These are phyloP conservation scores for Eriosoma lanigerum DNA, from an alignment of 1,140 invertebrate species.

Conservation along the genomic window DNA sequence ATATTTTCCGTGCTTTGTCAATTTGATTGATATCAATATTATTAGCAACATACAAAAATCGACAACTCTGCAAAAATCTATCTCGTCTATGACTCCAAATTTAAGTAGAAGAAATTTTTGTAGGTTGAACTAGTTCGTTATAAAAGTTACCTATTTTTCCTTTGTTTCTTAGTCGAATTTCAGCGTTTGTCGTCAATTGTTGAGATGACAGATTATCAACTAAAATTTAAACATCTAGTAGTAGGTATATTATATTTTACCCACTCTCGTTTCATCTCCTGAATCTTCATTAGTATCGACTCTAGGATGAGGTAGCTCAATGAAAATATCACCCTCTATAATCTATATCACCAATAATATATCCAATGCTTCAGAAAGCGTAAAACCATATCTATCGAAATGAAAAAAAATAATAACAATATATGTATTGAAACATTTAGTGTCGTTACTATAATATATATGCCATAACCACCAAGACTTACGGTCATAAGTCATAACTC, in stretches of 20 bases:
- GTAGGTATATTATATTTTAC: conserved; percentile 11
- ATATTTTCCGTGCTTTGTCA: too few species aligned
- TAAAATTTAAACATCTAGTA: not conserved
- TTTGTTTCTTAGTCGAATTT: not conserved
- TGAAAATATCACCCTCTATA: not conserved
- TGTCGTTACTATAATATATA: too few species aligned
- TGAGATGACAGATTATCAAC: conserved; percentile 3
- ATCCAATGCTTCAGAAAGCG: conserved; percentile 9
- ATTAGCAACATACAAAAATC: too few species aligned
- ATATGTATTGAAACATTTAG: not conserved
- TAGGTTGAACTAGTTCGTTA: conserved; percentile 9
- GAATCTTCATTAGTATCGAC: conserved; percentile 2
- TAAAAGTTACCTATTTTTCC: not conserved
- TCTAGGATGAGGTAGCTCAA: not conserved
- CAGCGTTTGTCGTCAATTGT: not conserved
- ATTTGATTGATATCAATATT: too few species aligned
- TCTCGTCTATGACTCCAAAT: too few species aligned
- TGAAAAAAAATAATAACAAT: not conserved
- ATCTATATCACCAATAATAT: not conserved
- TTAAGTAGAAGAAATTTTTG: not conserved
- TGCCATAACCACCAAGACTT: not conserved
- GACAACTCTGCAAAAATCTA: too few species aligned
- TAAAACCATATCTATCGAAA: not conserved
- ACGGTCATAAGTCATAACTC: too few species aligned
- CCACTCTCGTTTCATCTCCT: not conserved